A percentile compares a stretch with the other conserved stretches of the same genome.
These are phyloP conservation scores for Anarhynchus alexandrinus DNA, from an alignment of 2,113 vertebrate genomes.

Conservation along the genomic window DNA sequence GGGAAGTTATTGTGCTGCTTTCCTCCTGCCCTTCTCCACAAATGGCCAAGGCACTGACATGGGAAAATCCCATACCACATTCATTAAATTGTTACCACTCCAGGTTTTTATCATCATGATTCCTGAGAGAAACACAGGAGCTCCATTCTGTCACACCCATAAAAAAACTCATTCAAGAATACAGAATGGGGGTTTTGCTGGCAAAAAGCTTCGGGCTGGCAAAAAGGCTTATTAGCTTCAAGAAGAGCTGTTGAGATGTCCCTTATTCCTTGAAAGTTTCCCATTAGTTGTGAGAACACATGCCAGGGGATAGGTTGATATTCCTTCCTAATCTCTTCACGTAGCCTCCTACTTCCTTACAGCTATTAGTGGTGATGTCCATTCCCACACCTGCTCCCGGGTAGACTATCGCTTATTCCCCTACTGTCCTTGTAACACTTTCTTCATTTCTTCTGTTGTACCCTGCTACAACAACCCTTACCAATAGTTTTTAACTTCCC, in stretches of 20 bases:
- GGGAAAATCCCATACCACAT: background rate
- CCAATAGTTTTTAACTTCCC: background rate
- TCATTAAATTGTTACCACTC: background rate
- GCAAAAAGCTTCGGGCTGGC: background rate
- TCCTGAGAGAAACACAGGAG: background rate
- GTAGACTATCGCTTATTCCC: background rate
- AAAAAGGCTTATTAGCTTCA: background rate
- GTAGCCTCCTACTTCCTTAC: background rate
- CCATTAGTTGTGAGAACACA: background rate
- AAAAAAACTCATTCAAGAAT: background rate
- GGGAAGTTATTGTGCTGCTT: background rate
- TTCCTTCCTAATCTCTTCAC: background rate
- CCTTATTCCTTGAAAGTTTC: background rate
- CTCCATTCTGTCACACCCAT: background rate
- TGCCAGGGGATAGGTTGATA: background rate
- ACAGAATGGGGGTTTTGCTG: fast-evolving
- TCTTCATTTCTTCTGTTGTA: background rate
- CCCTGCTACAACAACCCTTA: fast-evolving
- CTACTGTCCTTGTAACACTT: background rate
- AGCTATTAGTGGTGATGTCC: background rate
- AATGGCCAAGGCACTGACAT: background rate
- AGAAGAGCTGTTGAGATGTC: background rate
- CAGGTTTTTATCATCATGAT: background rate
- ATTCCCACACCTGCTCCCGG: background rate
- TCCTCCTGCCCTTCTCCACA: background rate